phyloP scores from a whole-genome alignment of 2,888 invertebrate species.

The Diloba caeruleocephala region DNA sequence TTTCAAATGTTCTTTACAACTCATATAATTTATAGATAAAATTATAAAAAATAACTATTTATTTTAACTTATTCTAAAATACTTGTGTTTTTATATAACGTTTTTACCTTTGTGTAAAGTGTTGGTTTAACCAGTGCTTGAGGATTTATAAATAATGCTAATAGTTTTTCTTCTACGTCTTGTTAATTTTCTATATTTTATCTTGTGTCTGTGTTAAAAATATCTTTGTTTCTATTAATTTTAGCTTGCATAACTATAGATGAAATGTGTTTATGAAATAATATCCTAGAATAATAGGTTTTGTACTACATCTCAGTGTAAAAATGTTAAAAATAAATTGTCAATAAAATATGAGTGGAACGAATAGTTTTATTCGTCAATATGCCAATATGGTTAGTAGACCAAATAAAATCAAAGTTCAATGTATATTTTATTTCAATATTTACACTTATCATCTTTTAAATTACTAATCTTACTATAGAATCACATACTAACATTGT shows the following conservation, averaged over 20 bases:
- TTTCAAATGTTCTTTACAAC: background rate
- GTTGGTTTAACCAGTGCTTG: background rate
- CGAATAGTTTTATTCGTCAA: too few relatives aligned
- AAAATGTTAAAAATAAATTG: constrained; percentile 21
- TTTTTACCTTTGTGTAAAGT: constrained; percentile 11
- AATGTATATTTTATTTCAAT: background rate
- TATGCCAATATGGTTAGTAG: too few relatives aligned
- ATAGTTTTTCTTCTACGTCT: constrained; percentile 28
- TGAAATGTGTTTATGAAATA: constrained; percentile 3
- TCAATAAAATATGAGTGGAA: background rate
- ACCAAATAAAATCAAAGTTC: background rate
- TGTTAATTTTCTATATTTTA: constrained; percentile 25
- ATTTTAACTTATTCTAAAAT: constrained; percentile 23
- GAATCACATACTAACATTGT: too few relatives aligned
- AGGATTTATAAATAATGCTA: constrained; percentile 13
- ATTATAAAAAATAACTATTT: constrained; percentile 6
- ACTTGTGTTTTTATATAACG: constrained; percentile 12
- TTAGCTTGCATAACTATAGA: background rate
- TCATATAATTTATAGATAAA: constrained; percentile 21
- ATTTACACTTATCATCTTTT: background rate
- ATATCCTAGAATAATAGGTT: background rate
- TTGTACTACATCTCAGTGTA: constrained; percentile 14
- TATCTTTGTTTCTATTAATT: constrained; percentile 12
- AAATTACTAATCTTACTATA: too few relatives aligned
- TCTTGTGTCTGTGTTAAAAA: constrained; percentile 22